Base-by-base conservation (phyloP, 2,797 vertebrate species). In the Linurgus olivaceus region DNA sequence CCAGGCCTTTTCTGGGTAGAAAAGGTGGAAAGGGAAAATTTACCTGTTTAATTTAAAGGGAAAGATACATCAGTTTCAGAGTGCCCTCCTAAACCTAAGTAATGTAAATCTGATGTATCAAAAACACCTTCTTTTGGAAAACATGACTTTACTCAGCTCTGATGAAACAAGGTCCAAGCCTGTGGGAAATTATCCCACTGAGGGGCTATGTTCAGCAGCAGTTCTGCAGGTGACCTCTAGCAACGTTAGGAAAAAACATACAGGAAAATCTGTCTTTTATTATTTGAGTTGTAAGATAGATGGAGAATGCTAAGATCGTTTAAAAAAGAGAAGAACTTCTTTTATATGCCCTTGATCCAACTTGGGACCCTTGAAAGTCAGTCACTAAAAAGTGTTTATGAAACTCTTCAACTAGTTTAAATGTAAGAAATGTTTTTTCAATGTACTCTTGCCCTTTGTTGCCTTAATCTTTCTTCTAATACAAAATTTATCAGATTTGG, bases 401-500 rank as follows among this genome's bases (percentile, higher is more conserved):
- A 95, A 96, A 92, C 58, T 75, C 35, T 86, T 90, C 82, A 68
- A 38, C 47, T 87, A 90, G 50, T 95, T 91, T 93, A 84, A 94
- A 74, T 52, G 31, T 73, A 96, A 85, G 68, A 94, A 95, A 93
- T 62, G 1, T 65, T 90, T 95, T 90, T 74, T 83, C 67, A 84
- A 17, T 35, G 72, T 71, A 35, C 17, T 93, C 88, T 87, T 96
- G 55, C 55, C 88, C 90, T 94, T 58, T 94, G 78, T 90, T 94
- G 77, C 73, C 77, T 82, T 96, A 95, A 96, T 96, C 85, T 94
- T 96, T 87, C 72, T 92, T 95, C 88, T 93, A 97, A 97, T 96
- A 87, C 87, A 95, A 96, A 94, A 94, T 97, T 94, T 95, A 97
- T 95, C 80, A 82, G 93, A 93, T 95, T 88, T 96, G 85, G 66